Base-by-base conservation (phyloP, 2,113 vertebrate species). In the Phylloscopus trochilus region DNA sequence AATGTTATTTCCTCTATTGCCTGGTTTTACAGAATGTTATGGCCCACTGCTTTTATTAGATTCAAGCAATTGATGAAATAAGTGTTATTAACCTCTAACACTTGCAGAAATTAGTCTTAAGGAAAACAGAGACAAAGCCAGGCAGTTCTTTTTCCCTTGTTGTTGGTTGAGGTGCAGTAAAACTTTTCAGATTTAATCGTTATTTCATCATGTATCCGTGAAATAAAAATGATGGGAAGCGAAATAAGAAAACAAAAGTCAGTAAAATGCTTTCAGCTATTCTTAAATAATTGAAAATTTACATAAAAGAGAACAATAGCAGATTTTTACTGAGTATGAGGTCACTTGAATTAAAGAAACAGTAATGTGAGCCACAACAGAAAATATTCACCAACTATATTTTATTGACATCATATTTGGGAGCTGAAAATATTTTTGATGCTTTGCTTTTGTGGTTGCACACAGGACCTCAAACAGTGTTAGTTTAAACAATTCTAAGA, bases 1-100 rank as follows among this genome's bases (percentile, higher is more conserved):
- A 92, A 87, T 96, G 96, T 96, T 97, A 96, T 98, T 98, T 98
- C 96, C 97, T 97, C 97, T 96, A 85, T 81, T 96, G 93, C 95
- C 75, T 86, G 72, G 76, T 95, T 97, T 98, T 97, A 96, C 94
- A 96, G 96, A 97, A 98, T 95, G 96, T 87, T 96, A 95, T 95
- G 96, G 90, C 95, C 86, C 93, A 97, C 92, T 97, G 96, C 96
- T 97, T 98, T 98, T 97, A 98, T 97, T 97, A 97, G 97, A 97
- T 95, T 74, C 94, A 94, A 94, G 96, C 83, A 97, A 95, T 90
- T 97, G 95, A 97, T 97, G 97, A 97, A 98, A 98, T 98, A 97
- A 97, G 96, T 95, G 93, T 97, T 97, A 97, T 97, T 97, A 98
- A 98, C 96, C 97, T 97, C 95, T 97, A 97, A 96, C 96, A 95